Evolutionary conservation across 2,113 vertebrate genomes (phyloP), one percentile per base, ranked within the genome.

Genomic region (Esox niger): DNA sequence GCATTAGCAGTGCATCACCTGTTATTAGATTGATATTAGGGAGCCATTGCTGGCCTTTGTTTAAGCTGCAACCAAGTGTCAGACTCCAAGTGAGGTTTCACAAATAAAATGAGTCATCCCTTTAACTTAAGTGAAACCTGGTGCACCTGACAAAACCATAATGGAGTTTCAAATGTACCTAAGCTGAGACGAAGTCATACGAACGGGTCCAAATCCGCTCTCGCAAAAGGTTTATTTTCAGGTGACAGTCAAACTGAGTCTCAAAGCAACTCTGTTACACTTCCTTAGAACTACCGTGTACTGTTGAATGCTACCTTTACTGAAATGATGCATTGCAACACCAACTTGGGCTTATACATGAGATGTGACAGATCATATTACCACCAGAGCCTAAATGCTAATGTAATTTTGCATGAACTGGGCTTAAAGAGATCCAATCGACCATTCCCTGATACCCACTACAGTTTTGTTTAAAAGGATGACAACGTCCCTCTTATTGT

Each of bases 401-500:
- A 90, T 89, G 88, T 86, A 87, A 90, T 90, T 90, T 84, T 83
- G 83, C 71, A 86, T 78, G 83, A 90, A 83, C 83, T 73, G 20
- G 73, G 78, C 87, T 89, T 76, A 87, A 90, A 90, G 88, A 90
- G 90, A 91, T 91, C 81, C 81, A 89, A 92, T 92, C 90, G 81
- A 80, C 80, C 84, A 68, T 61, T 77, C 79, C 1, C 78, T 74
- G 86, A 87, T 88, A 84, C 79, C 78, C 73, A 80, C 79, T 78
- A 86, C 82, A 85, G 85, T 89, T 85, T 86, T 88, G 88, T 89
- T 88, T 86, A 89, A 91, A 87, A 89, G 85, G 90, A 90, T 82
- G 89, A 89, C 86, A 87, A 85, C 79, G 84, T 73, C 78, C 64
- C 80, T 87, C 87, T 91, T 86, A 90, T 89, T 91, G 90, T 91